Conservation (phyloP, 1,140 invertebrate genomes). For the Alviniconcha marisindica region DNA sequence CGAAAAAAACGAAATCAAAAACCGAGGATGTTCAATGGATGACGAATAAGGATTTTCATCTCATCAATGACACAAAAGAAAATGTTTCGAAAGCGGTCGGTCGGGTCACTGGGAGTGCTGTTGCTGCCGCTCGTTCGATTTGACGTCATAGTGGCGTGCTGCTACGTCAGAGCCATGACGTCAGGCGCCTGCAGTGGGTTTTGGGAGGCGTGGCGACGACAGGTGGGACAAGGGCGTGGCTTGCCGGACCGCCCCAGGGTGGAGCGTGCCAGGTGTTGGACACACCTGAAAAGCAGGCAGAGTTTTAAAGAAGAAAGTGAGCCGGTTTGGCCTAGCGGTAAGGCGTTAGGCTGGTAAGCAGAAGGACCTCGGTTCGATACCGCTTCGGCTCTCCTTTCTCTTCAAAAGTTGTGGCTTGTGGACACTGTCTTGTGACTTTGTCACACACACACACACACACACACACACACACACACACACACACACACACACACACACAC, state of each 20-base stretch:
- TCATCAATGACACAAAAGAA: neutral
- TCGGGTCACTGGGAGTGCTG: neutral
- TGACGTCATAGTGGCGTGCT: slow-evolving; percentile 19
- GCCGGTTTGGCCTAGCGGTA: neutral
- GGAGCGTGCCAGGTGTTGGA: slow-evolving; percentile 48
- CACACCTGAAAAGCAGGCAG: slow-evolving; percentile 44
- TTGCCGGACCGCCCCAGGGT: slow-evolving; percentile 50
- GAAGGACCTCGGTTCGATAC: neutral
- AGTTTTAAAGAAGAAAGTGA: neutral
- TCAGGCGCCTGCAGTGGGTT: slow-evolving; percentile 47
- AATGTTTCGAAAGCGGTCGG: neutral
- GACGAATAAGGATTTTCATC: neutral
- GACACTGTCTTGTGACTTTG: too few species aligned
- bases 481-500: neutral
- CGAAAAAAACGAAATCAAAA: too few species aligned
- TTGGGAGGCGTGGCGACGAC: slow-evolving; percentile 45
- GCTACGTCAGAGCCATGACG: slow-evolving; percentile 41
- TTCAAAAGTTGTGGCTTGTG: neutral
- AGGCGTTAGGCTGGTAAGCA: too few species aligned
- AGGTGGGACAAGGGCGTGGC: slow-evolving; percentile 53
- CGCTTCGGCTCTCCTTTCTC: neutral
- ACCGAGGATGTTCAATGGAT: too few species aligned
- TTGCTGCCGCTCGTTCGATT: neutral
- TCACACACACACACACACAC: neutral
- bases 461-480: neutral